Base-by-base conservation (phyloP, 2,797 vertebrate genomes). In the Brotula barbata region DNA sequence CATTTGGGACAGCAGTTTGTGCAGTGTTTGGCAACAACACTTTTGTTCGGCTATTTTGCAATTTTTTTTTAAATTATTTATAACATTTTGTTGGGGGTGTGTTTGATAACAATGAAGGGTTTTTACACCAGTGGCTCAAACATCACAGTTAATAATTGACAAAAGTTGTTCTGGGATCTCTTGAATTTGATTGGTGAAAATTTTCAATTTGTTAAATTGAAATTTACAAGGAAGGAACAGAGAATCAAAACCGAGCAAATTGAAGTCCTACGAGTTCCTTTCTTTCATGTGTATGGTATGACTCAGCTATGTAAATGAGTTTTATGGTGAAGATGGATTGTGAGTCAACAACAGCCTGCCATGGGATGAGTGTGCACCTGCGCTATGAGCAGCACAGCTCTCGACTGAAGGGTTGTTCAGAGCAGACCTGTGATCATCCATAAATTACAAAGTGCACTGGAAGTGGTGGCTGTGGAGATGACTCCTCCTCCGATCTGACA, bases 311-410 rank as follows among this genome's bases (percentile, higher is more conserved):
- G 41, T 1, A 23, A 39, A 44, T 14, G 1, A 49, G 48, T 15
- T 37, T 52, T 4, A 41, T 37, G 22, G 21, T 15, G 16, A 21
- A 7, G 31, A 9, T 9, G 7, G 36, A 2, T 40, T 28, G 25
- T n/a, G 46, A 57, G 44, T 37, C 57, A n/a, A 58, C 33, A 21
- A 64, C 25, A 43, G 69, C 40, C 16, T 31, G 15, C 57, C 11
- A 44, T 8, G 1, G 20, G 49, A 48, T 44, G 34, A 74, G 65
- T 64, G 64, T 40, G 34, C 66, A 77, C 61, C 68, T 77, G 55
- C 12, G 0, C 52, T 34, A 42, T 10, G 8, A 50, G 14, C 49
- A 46, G 9, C 25, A 45, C 17, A 12, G 28, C 39, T 55, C 53
- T 51, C 1, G 3, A 16, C 52, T 61, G 34, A 54, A 76, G 68